Evolutionary conservation across 2,113 vertebrate genomes (phyloP), one percentile per base, ranked within the genome.

Genomic region (Sterna hirundo): DNA sequence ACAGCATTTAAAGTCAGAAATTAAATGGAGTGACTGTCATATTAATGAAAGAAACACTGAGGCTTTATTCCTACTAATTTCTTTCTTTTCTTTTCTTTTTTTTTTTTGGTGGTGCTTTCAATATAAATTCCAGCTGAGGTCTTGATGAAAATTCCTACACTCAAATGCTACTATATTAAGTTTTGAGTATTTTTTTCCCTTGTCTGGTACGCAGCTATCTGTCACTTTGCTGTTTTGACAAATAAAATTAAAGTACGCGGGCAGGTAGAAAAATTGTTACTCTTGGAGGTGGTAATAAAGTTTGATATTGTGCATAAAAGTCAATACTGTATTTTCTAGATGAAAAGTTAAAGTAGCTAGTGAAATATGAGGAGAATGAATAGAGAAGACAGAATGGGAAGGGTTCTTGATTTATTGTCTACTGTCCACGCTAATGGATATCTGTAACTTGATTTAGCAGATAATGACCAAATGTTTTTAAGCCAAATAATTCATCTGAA

Each of bases 381-480:
- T 36, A 75, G 21, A 92, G 55, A 88, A 40, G 32, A 60, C 80
- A 51, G 20, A 40, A 34, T 38, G 9, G 32, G 29, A 68, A 87
- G 10, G 9, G 13, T 47, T 86, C 34, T 65, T 83, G 46, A 62
- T 90, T 69, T 88, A 22, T 82, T 60, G 29, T 85, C 89, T 89
- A 38, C 62, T 80, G 1, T 70, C 34, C 15, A 85, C n/a, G 11
- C 25, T 70, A 83, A 80, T 93, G 70, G 62, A 19, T 91, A 40
- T 80, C 72, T 78, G 34, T 91, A 87, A 83, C 15, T 77, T 85
- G 49, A 91, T 94, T 91, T 87, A 94, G 49, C 40, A 88, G 75
- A 42, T 87, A 84, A 93, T 77, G 89, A 65, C 36, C 19, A 77
- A 60, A 51, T 93, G 70, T 32, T 93, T 94, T 90, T 29, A 51